Evolutionary conservation across 1,140 invertebrate genomes (phyloP).

Genomic region (Vanessa atalanta): DNA sequence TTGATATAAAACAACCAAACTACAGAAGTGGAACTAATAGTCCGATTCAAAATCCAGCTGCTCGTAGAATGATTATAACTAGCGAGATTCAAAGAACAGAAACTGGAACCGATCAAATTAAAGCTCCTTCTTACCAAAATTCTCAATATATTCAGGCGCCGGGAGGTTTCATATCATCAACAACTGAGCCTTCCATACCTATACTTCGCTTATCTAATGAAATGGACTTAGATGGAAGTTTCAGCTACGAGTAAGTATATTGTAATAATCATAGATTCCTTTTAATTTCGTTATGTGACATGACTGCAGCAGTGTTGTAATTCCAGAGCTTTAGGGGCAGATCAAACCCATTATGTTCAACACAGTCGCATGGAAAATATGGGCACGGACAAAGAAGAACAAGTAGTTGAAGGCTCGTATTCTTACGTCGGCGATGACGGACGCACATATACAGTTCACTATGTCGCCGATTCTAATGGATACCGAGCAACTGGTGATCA

Average conservation of each 20-base stretch:
- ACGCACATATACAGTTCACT: slow-evolving; percentile 80
- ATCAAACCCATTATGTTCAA: slow-evolving; percentile 79
- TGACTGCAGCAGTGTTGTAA: slow-evolving; percentile 5
- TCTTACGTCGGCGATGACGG: slow-evolving; percentile 83
- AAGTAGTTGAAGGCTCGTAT: slow-evolving; percentile 83
- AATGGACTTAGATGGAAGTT: slow-evolving; percentile 80
- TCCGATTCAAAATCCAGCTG: slow-evolving; percentile 42
- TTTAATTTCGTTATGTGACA: neutral
- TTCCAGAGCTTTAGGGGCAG: slow-evolving; percentile 76
- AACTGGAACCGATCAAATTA: slow-evolving; percentile 53
- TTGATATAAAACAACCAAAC: slow-evolving; percentile 51
- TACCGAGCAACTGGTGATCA: slow-evolving; percentile 81
- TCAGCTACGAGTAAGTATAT: slow-evolving; percentile 77
- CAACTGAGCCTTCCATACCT: slow-evolving; percentile 74
- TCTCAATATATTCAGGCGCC: slow-evolving; percentile 57
- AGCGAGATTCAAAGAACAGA: slow-evolving; percentile 56
- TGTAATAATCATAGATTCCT: neutral
- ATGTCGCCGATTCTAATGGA: slow-evolving; percentile 81
- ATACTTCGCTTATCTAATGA: slow-evolving; percentile 77
- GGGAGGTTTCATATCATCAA: slow-evolving; percentile 57
- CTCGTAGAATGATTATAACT: slow-evolving; percentile 62
- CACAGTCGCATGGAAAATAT: slow-evolving; percentile 81
- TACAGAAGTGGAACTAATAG: slow-evolving; percentile 15
- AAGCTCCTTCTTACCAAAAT: slow-evolving; percentile 51
- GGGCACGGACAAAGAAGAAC: slow-evolving; percentile 80